phyloP scores from a whole-genome alignment of 2,797 vertebrate species.

The Artibeus jamaicensis region DNA sequence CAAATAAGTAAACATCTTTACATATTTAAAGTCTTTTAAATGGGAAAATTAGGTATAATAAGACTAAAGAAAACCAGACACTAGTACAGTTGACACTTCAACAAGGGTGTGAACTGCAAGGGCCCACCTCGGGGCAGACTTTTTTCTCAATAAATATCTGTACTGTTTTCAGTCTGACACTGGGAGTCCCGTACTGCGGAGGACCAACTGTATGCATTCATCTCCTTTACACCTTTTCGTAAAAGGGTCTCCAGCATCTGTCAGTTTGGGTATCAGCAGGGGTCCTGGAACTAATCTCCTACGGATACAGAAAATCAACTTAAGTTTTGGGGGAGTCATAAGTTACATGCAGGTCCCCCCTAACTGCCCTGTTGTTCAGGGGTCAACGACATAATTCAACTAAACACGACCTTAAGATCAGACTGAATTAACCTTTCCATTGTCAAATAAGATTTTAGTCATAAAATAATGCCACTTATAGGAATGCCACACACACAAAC shows the following conservation, averaged over 20 bases:
- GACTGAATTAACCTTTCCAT: constrained; percentile 9
- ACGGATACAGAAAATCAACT: not conserved
- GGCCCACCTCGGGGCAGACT: not conserved
- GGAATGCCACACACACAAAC: not conserved
- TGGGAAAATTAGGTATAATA: not conserved
- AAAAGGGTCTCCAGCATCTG: not conserved
- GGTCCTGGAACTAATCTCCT: not conserved
- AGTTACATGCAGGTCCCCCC: not conserved
- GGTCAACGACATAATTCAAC: constrained; percentile 13
- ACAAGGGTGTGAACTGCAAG: not conserved
- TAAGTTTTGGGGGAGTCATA: not conserved
- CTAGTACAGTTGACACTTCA: not conserved
- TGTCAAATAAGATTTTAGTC: constrained; percentile 24
- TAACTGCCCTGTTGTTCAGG: not conserved
- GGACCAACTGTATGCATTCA: not conserved
- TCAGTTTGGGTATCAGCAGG: not conserved
- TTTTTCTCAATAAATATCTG: not conserved
- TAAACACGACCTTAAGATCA: constrained; percentile 32
- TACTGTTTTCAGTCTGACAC: not conserved
- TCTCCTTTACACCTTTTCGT: not conserved
- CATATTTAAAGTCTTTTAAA: constrained; percentile 20
- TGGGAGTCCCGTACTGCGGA: not conserved
- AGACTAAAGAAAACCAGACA: constrained; percentile 32
- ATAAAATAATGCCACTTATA: not conserved
- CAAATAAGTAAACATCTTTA: constrained; percentile 36